Evolutionary conservation across 2,113 vertebrate genomes (phyloP).

Genomic region (Butastur rufipennis): DNA sequence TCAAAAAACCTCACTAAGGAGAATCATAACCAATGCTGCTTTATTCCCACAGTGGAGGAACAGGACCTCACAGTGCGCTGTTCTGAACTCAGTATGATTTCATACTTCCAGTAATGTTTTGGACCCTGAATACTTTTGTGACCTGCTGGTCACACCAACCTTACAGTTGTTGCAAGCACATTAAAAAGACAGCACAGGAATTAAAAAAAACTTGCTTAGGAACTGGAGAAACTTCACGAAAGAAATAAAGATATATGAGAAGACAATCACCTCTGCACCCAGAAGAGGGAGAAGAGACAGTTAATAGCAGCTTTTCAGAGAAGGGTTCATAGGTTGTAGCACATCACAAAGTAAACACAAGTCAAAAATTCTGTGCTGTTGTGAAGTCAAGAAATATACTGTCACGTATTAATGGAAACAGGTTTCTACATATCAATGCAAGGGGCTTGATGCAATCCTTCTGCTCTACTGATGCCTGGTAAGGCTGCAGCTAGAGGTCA

Average conservation of each 20-base stretch:
- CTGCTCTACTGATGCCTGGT: neutral
- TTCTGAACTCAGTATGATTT: neutral
- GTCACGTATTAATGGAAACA: neutral
- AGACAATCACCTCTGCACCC: neutral
- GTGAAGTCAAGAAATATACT: neutral
- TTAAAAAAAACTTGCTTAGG: neutral
- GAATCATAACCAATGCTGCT: neutral
- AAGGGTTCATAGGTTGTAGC: neutral
- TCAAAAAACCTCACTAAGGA: neutral
- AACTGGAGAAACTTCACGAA: neutral
- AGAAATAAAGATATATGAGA: neutral
- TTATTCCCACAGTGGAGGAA: neutral
- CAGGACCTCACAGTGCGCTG: neutral
- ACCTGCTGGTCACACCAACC: neutral
- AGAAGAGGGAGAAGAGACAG: neutral
- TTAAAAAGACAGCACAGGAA: neutral
- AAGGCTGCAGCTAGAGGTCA: neutral
- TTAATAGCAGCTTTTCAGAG: neutral
- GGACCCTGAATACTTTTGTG: neutral
- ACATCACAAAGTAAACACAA: rapidly evolving
- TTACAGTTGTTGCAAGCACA: neutral
- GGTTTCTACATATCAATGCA: neutral
- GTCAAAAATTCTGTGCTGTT: neutral
- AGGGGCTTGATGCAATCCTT: neutral
- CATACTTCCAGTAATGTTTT: neutral